Conservation (phyloP, 2,113 vertebrate genomes). For the Myodes glareolus region DNA sequence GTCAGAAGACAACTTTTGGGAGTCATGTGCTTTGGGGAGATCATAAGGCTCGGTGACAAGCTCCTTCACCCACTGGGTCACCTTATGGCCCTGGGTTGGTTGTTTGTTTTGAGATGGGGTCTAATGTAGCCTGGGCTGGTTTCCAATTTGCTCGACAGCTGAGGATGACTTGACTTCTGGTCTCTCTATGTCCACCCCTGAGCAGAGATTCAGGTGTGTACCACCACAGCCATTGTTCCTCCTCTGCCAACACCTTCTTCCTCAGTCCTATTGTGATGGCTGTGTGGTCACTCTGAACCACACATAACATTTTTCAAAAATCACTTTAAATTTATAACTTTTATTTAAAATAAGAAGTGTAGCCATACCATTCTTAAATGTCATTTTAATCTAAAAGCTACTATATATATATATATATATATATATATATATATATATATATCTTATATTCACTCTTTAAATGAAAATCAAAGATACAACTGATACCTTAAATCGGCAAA, state of each 20-base stretch:
- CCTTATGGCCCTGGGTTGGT: background rate
- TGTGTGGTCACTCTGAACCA: background rate
- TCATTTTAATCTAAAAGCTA: constrained; percentile 54
- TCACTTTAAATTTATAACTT: constrained; percentile 38
- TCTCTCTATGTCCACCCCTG: background rate
- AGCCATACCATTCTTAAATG: background rate
- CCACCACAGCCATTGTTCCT: background rate
- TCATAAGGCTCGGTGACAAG: background rate
- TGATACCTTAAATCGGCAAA: constrained; percentile 97
- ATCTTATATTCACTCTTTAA: constrained; percentile 37
- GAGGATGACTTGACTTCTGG: background rate
- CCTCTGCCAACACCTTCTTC: background rate
- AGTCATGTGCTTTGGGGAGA: background rate
- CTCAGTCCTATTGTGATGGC: background rate
- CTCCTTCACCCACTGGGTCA: background rate
- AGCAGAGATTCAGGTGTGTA: background rate
- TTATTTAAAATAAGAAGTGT: constrained; percentile 46
- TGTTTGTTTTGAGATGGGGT: background rate
- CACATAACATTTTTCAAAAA: background rate
- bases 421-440: constrained; percentile 32
- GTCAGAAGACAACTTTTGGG: background rate
- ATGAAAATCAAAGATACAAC: constrained; percentile 51
- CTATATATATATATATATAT: constrained; percentile 24
- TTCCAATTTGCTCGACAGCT: background rate
- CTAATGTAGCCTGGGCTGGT: background rate